Evolutionary conservation across 2,797 vertebrate species (phyloP).

Genomic region (Cyprinella venusta): DNA sequence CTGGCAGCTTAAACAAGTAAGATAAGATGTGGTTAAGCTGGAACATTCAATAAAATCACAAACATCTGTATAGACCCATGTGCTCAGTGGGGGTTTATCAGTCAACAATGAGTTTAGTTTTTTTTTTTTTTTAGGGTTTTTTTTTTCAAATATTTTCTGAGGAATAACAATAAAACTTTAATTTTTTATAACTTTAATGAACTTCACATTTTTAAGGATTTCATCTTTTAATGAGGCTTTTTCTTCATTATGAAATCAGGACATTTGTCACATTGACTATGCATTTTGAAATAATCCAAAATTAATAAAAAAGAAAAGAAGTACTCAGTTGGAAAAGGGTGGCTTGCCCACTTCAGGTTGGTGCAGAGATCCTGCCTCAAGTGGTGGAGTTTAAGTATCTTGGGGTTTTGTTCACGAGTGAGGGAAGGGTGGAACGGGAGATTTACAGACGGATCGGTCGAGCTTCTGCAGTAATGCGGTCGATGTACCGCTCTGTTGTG

Average conservation of each 20-base stretch:
- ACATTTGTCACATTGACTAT: not conserved
- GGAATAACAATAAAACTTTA: not conserved
- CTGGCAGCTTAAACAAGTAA: conserved; percentile 10
- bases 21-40: not conserved
- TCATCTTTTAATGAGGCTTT: not conserved
- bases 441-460: too few species aligned
- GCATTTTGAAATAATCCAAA: not conserved
- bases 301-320: not conserved
- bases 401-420: too few species aligned
- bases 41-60: conserved; percentile 3
- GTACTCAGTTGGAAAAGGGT: too few species aligned
- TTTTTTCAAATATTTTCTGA: not conserved
- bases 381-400: too few species aligned
- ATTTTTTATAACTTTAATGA: not conserved
- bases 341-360: too few species aligned
- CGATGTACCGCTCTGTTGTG: too few species aligned
- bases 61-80: not conserved
- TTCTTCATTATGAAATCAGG: not conserved
- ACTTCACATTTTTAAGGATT: not conserved
- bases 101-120: not conserved
- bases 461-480: too few species aligned
- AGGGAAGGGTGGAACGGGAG: too few species aligned
- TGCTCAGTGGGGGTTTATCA: not conserved
- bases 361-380: too few species aligned
- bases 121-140: too few species aligned